Base-by-base conservation (phyloP, 2,797 vertebrate species). In the Acanthurus lineatus region DNA sequence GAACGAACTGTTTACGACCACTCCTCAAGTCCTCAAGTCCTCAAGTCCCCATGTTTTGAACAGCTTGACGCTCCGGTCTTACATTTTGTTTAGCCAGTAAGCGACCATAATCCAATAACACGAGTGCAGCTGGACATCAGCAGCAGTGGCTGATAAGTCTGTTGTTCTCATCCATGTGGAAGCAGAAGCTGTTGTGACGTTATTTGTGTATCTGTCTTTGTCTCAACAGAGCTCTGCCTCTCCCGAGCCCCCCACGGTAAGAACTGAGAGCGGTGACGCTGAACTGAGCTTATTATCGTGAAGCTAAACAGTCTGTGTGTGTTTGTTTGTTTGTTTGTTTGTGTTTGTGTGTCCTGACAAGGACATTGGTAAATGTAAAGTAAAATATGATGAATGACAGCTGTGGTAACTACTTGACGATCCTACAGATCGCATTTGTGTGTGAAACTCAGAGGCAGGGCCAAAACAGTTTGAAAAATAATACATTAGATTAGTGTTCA, bases 161-260 rank as follows among this genome's bases (percentile, higher is more conserved):
- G 76, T 81, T 81, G 74, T 86, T 84, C 44, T 89, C 60, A 6
- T 70, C 60, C 38, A 35, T 67, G 10, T 74, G 62, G 45, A 67
- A 71, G 76, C 65, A 64, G 57, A 68, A 49, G 69, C 35, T 72
- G 44, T 19, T 77, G 52, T 88, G 56, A 89, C 57, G 45, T 81
- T 69, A 71, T 89, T 28, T 87, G 62, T 89, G 54, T 90, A 66
- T 90, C 71, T 87, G 90, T 93, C 83, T 90, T 88, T 92, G 72
- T 93, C 80, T 69, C 84, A 38, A 77, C 94, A 99, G 98, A 95
- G 96, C 97, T 91, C 96, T 98, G 79, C 96, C 97, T 53, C 97
- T 98, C 87, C 97, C 97, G 10, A 95, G 97, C 82, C 96, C 97
- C 51, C 94, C 98, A 96, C 97, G 98, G 98, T 99, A 98, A 97